These are phyloP conservation scores for Magallana angulata DNA, from an alignment of 1,140 invertebrate species.

Conservation along the genomic window DNA sequence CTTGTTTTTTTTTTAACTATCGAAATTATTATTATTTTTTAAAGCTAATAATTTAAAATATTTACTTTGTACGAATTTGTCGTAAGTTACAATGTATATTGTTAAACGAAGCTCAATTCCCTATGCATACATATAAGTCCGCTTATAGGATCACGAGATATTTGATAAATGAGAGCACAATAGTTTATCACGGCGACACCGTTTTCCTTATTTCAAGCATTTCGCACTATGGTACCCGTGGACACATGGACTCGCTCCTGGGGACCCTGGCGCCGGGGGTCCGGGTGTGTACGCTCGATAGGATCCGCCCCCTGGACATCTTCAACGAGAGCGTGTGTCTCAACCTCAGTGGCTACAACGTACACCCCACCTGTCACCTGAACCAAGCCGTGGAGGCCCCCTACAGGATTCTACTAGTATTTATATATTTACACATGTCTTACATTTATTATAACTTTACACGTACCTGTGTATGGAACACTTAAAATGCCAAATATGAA, in stretches of 20 bases:
- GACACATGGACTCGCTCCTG: background rate
- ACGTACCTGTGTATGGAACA: too few relatives aligned
- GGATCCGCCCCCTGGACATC: background rate
- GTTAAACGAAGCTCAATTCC: too few relatives aligned
- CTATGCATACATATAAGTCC: too few relatives aligned
- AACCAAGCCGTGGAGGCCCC: background rate
- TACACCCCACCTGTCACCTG: background rate
- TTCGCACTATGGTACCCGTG: background rate
- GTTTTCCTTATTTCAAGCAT: background rate
- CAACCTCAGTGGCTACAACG: background rate
- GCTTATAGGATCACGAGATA: too few relatives aligned
- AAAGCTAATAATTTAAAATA: too few relatives aligned
- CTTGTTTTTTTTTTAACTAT: too few relatives aligned
- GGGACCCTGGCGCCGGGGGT: background rate
- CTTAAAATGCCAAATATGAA: too few relatives aligned
- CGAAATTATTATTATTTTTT: too few relatives aligned
- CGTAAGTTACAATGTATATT: too few relatives aligned
- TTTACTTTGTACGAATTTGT: too few relatives aligned
- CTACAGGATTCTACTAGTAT: slow-evolving; percentile 24
- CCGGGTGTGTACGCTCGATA: background rate
- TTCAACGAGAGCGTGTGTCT: slow-evolving; percentile 3
- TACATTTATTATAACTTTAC: too few relatives aligned
- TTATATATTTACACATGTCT: background rate
- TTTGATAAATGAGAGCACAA: too few relatives aligned
- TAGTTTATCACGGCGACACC: background rate